phyloP scores from a whole-genome alignment of 2,797 vertebrate genomes.

The Hephaestus fuliginosus region DNA sequence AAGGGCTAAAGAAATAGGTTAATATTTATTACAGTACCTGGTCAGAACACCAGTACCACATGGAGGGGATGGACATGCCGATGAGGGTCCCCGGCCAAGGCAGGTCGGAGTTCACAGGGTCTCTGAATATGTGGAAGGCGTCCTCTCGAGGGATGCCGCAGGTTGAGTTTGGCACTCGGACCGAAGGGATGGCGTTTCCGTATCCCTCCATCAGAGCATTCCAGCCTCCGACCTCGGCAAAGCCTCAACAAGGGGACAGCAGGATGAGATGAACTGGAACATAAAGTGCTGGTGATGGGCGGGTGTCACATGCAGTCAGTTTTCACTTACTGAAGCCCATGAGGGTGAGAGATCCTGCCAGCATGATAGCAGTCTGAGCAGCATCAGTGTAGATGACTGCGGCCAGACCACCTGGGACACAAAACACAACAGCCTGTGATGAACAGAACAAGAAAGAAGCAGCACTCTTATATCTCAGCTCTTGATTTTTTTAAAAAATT shows the following conservation, averaged over 20 bases:
- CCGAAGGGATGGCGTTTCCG: constrained; percentile 87
- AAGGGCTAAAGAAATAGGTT: not conserved
- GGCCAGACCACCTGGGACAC: constrained; percentile 92
- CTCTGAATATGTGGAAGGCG: constrained; percentile 94
- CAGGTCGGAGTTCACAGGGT: constrained; percentile 93
- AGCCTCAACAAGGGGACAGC: constrained; percentile 83
- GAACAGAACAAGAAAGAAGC: not conserved
- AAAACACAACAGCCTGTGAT: constrained; percentile 9
- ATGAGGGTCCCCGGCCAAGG: constrained; percentile 96
- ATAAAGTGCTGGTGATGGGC: not conserved
- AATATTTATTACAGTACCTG: constrained; percentile 85
- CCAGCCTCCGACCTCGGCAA: constrained; percentile 91
- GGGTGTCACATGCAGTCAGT: not conserved
- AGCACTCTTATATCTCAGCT: not conserved
- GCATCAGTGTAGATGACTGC: constrained; percentile 98
- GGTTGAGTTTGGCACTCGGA: constrained; percentile 88
- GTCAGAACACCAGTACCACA: constrained; percentile 99
- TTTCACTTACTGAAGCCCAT: constrained; percentile 94
- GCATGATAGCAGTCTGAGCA: constrained; percentile 94
- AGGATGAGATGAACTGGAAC: constrained; percentile 5
- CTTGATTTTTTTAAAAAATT: not conserved
- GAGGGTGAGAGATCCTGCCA: constrained; percentile 90
- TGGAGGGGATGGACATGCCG: constrained; percentile 94
- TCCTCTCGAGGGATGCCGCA: constrained; percentile 93
- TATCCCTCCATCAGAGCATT: constrained; percentile 90